Conservation (phyloP, 2,113 vertebrate species). For the Piprites chloris region DNA sequence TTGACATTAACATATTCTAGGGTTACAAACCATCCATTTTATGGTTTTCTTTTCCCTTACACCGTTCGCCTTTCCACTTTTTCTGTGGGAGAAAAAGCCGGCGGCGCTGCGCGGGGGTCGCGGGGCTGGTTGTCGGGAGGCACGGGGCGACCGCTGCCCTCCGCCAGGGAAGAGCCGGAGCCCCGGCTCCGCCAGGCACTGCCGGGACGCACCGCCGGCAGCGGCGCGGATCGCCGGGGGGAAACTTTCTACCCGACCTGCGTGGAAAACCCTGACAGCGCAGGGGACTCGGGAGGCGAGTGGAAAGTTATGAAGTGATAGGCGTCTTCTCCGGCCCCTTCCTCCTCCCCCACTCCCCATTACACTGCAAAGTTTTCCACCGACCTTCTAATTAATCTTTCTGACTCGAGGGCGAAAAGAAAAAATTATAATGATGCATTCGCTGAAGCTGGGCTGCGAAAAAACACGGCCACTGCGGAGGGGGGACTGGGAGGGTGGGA, state of each 20-base stretch:
- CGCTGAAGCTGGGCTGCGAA: background rate
- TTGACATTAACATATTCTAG: constrained; percentile 39
- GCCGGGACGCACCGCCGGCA: background rate
- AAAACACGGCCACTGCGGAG: background rate
- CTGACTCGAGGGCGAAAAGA: background rate
- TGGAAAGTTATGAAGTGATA: background rate
- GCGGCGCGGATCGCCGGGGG: background rate
- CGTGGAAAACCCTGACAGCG: background rate
- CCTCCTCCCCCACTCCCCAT: background rate
- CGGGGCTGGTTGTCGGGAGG: background rate
- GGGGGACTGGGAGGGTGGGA: background rate
- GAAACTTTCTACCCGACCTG: background rate
- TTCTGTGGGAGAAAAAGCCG: background rate
- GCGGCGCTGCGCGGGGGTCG: background rate
- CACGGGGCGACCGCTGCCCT: background rate
- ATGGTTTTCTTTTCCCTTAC: background rate
- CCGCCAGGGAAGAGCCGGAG: background rate
- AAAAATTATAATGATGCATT: background rate
- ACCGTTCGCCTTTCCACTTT: background rate
- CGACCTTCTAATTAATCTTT: background rate
- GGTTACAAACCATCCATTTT: constrained; percentile 32
- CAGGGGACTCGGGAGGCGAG: background rate
- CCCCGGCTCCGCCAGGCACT: background rate
- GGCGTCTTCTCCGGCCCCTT: background rate
- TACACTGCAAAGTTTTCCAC: background rate